Conservation (phyloP, 1,140 invertebrate species). For the Pentalonia nigronervosa region DNA sequence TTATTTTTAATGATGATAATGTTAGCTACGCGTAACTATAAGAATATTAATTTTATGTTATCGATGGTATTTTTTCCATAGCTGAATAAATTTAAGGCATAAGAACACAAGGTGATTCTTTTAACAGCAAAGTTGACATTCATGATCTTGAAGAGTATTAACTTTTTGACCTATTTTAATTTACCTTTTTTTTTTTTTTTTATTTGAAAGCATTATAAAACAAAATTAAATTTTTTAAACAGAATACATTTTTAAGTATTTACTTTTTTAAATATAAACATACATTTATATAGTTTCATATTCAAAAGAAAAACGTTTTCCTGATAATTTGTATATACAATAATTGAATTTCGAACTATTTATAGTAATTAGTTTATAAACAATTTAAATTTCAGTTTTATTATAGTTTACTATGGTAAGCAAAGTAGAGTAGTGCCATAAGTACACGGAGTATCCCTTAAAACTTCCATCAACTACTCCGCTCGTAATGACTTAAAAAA, state of each 20-base stretch:
- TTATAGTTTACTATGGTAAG: background rate
- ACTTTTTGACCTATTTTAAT: too few species aligned
- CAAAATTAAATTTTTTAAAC: background rate
- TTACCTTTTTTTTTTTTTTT: too few species aligned
- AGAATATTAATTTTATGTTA: too few species aligned
- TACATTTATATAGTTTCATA: background rate
- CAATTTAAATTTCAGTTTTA: too few species aligned
- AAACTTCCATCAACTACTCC: background rate
- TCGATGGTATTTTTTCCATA: too few species aligned
- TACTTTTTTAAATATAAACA: background rate
- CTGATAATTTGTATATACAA: background rate
- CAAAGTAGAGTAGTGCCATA: fast-evolving
- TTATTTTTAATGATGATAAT: background rate
- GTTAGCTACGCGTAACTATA: too few species aligned
- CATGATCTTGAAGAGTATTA: too few species aligned
- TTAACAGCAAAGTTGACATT: too few species aligned
- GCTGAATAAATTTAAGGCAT: too few species aligned
- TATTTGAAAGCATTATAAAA: too few species aligned
- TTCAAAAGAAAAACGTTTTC: background rate
- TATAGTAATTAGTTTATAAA: background rate
- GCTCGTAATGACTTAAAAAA: too few species aligned
- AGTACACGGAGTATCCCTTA: background rate
- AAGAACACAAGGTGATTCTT: too few species aligned
- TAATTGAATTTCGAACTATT: background rate
- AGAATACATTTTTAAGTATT: background rate